phyloP scores from a whole-genome alignment of 2,888 invertebrate species.

The Nematopogon swammerdamellus region DNA sequence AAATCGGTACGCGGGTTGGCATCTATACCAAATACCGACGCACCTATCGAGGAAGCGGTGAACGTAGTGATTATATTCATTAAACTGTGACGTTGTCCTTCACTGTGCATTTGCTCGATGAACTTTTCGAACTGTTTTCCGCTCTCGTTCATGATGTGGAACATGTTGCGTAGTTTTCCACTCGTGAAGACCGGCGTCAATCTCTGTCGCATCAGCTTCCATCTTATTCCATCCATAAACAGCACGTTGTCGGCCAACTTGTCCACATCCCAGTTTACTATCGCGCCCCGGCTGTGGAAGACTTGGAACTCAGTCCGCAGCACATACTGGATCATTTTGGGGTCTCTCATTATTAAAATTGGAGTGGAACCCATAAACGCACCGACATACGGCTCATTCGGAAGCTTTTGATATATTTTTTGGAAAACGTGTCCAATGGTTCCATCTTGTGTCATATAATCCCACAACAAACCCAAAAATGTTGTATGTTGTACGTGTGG shows the following conservation, averaged over 20 bases:
- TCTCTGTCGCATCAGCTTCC: conserved; percentile 32
- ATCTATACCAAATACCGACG: conserved; percentile 37
- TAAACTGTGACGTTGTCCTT: conserved; percentile 4
- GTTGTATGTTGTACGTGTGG: neutral
- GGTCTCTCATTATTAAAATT: conserved; percentile 22
- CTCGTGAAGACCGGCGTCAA: conserved; percentile 32
- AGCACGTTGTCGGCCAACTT: conserved; percentile 23
- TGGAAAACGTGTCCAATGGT: conserved; percentile 23
- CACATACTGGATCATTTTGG: conserved; percentile 28
- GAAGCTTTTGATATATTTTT: conserved; percentile 22
- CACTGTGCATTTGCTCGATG: conserved; percentile 16
- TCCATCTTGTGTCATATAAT: conserved; percentile 1
- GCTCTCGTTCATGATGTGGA: conserved; percentile 28
- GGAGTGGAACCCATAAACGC: conserved; percentile 20
- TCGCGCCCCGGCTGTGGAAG: conserved; percentile 27
- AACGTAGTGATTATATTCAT: conserved; percentile 17
- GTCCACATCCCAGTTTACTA: conserved; percentile 19
- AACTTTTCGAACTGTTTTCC: conserved; percentile 24
- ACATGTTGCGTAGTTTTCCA: conserved; percentile 34
- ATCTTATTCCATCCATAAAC: conserved; percentile 23
- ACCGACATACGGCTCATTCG: conserved; percentile 21
- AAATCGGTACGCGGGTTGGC: conserved; percentile 20
- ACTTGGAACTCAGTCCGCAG: conserved; percentile 26
- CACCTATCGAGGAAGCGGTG: conserved; percentile 25
- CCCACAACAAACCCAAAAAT: neutral